These are phyloP conservation scores for Rhinolophus ferrumequinum DNA, from an alignment of 2,113 vertebrate genomes.

Conservation along the genomic window DNA sequence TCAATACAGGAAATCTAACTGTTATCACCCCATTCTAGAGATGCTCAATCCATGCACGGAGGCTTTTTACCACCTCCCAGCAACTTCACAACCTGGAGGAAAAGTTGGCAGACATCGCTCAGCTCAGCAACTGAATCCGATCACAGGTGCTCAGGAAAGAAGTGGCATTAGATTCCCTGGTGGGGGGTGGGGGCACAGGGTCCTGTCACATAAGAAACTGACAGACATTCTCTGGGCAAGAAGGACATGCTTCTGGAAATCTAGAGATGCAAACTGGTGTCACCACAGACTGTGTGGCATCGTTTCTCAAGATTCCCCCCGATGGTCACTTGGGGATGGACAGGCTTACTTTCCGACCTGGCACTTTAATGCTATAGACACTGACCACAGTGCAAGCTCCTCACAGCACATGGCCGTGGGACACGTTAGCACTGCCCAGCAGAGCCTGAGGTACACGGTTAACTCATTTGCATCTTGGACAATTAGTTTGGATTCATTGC, in stretches of 20 bases:
- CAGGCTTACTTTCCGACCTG: background rate
- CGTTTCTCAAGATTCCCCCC: background rate
- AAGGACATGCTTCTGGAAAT: background rate
- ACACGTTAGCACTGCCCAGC: too few relatives aligned
- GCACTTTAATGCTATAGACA: background rate
- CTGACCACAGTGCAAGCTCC: fast-evolving
- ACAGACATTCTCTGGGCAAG: fast-evolving
- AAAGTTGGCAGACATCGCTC: background rate
- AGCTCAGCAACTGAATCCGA: background rate
- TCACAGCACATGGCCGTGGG: fast-evolving
- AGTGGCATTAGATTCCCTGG: background rate
- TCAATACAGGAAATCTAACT: background rate
- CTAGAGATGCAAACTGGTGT: background rate
- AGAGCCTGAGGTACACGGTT: background rate
- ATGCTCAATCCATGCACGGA: background rate
- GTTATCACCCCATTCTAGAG: background rate
- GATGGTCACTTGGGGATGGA: background rate
- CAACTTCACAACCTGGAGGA: background rate
- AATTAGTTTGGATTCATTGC: too few relatives aligned
- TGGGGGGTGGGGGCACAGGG: too few relatives aligned
- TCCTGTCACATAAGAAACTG: fast-evolving
- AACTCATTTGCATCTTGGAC: background rate
- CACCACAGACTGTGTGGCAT: fast-evolving
- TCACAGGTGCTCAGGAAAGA: too few relatives aligned
- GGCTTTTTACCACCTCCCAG: background rate